Evolutionary conservation across 2,797 vertebrate genomes (phyloP).

Genomic region (Rhinichthys osculus): DNA sequence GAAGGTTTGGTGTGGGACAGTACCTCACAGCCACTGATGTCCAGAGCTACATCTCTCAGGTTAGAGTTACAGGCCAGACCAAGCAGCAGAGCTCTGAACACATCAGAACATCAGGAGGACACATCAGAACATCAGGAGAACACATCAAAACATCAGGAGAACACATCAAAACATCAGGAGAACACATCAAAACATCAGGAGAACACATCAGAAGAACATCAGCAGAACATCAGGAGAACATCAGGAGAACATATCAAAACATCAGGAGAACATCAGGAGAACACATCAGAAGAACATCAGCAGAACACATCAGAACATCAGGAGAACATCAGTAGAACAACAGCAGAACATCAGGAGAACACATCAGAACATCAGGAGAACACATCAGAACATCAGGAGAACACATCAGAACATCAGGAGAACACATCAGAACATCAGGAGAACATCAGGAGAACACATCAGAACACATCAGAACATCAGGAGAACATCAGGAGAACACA

Average conservation of each 20-base stretch:
- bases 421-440: not conserved
- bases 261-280: not conserved
- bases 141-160: accelerated
- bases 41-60: constrained; percentile 92
- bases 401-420: not conserved
- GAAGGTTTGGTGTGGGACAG: not conserved
- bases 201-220: not conserved
- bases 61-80: constrained; percentile 94
- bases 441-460: not conserved
- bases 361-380: not conserved
- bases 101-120: constrained; percentile 35
- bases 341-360: not conserved
- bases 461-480: not conserved
- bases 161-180: accelerated
- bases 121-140: accelerated
- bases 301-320: not conserved
- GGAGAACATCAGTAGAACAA: not conserved
- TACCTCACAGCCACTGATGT: constrained; percentile 96
- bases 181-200: accelerated
- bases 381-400: too few species aligned
- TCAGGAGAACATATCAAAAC: not conserved
- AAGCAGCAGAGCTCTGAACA: constrained; percentile 87
- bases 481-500: not conserved
- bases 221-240: accelerated
- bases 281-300: not conserved